Evolutionary conservation across 1,140 invertebrate species (phyloP), one percentile per base, ranked within the genome.

Genomic region (Agrypnia vestita): DNA sequence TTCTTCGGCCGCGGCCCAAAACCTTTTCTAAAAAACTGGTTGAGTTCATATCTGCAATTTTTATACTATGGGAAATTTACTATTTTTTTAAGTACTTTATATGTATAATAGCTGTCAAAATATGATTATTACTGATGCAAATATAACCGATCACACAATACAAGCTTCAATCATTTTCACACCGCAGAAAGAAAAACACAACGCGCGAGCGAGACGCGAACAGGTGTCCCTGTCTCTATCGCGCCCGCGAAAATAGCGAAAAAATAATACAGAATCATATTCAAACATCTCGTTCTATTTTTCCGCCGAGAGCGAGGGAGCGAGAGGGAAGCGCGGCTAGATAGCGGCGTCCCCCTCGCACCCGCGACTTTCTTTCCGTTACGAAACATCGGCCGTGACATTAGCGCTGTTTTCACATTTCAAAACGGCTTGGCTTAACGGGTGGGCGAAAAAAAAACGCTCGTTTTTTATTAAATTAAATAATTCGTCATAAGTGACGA

Each of bases 331-430:
- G 59, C n/a, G 0, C 12, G 3, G n/a, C 7, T 15, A 19, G 19
- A 64, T 64, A 13, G 61, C 61, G 25, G 19, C 61, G 13, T 64
- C 61, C 61, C 25, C 13, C 10, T 64, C 6, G 25, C 61, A 43
- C 61, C 35, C 61, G 19, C 35, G 19, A 64, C 61, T 64, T 64
- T 64, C 61, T 64, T 64, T 59, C 15, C 35, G 61, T 64, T 64
- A 25, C 35, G 13, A 25, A 64, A 64, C 35, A 43, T 35, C 61
- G 61, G 13, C 61, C 61, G n/a, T 64, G 61, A 64, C 61, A 64
- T 64, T 64, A 64, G 61, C 35, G 35, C 61, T 35, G 61, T 64
- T 64, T 64, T 64, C 61, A 64, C 61, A 64, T 64, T 64, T 64
- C 13, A 64, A 64, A 64, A 64, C 13, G 61, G 19, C 61, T 19